A percentile compares a stretch with the other conserved stretches of the same genome.
phyloP scores from a whole-genome alignment of 2,888 invertebrate genomes.

The Drosophila borborema region DNA sequence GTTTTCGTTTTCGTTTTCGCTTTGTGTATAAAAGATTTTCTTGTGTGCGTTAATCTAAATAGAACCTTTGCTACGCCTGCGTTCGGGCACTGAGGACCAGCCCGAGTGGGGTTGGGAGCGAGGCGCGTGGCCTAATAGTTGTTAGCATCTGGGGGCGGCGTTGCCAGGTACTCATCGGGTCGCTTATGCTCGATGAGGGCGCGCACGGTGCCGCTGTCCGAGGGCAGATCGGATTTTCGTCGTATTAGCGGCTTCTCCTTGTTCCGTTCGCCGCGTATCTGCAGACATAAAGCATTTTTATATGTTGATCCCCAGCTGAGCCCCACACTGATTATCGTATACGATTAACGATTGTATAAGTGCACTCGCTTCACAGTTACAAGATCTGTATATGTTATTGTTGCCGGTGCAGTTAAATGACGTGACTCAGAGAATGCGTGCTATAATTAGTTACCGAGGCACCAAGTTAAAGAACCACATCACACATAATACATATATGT shows the following conservation, averaged over 20 bases:
- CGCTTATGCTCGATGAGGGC: conserved; percentile 96
- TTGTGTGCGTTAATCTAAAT: conserved; percentile 35
- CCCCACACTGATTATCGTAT: conserved; percentile 36
- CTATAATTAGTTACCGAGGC: conserved; percentile 35
- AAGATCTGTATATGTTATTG: conserved; percentile 27
- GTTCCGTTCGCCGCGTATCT: conserved; percentile 87
- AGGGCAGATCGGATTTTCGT: conserved; percentile 97
- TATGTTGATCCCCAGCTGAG: conserved; percentile 9
- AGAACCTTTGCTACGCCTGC: conserved; percentile 56
- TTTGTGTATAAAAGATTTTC: conserved; percentile 16
- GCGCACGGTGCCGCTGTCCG: conserved; percentile 95
- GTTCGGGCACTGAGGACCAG: conserved; percentile 52
- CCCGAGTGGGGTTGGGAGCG: conserved; percentile 25
- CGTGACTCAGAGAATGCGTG: conserved; percentile 14
- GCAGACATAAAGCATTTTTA: conserved; percentile 54
- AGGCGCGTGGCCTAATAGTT: conserved; percentile 89
- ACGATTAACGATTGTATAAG: conserved; percentile 34
- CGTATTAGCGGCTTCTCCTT: conserved; percentile 95
- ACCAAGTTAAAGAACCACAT: conserved; percentile 10
- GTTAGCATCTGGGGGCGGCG: conserved; percentile 94
- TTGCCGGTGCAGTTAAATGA: conserved; percentile 18
- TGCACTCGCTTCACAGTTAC: conserved; percentile 48
- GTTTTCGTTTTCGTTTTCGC: conserved; percentile 18
- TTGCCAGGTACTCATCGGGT: conserved; percentile 94
- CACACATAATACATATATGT: conserved; percentile 22